Evolutionary conservation across 2,797 vertebrate species (phyloP).

Genomic region (Halcyon badia): DNA sequence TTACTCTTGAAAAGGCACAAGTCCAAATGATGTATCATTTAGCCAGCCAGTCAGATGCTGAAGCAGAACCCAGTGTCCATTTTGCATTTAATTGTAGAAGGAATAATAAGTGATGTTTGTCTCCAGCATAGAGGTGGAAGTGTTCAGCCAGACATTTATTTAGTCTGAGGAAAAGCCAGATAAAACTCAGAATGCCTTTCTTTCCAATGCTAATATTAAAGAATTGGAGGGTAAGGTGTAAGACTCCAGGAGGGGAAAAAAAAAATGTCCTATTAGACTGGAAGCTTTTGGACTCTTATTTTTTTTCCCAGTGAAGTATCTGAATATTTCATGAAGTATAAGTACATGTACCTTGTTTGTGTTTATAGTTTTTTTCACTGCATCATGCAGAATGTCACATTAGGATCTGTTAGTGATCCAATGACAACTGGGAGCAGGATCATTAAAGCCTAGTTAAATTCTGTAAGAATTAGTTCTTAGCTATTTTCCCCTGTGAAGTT

Average conservation of each 20-base stretch:
- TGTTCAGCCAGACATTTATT: conserved; percentile 26
- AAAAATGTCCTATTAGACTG: background rate
- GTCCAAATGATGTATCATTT: background rate
- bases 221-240: background rate
- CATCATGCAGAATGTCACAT: background rate
- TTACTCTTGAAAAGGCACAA: background rate
- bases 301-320: background rate
- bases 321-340: background rate
- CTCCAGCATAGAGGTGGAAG: background rate
- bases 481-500: background rate
- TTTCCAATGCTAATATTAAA: conserved; percentile 11
- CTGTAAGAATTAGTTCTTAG: background rate
- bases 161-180: conserved; percentile 1
- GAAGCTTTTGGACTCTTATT: background rate
- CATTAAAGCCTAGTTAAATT: background rate
- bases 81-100: background rate
- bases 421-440: background rate
- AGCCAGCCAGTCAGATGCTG: background rate
- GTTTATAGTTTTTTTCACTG: background rate
- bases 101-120: background rate
- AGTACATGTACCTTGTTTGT: background rate
- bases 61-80: background rate
- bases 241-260: background rate
- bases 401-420: background rate
- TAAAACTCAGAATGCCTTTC: background rate